Conservation (phyloP, 2,888 invertebrate species). For the Lomographa bimaculata region DNA sequence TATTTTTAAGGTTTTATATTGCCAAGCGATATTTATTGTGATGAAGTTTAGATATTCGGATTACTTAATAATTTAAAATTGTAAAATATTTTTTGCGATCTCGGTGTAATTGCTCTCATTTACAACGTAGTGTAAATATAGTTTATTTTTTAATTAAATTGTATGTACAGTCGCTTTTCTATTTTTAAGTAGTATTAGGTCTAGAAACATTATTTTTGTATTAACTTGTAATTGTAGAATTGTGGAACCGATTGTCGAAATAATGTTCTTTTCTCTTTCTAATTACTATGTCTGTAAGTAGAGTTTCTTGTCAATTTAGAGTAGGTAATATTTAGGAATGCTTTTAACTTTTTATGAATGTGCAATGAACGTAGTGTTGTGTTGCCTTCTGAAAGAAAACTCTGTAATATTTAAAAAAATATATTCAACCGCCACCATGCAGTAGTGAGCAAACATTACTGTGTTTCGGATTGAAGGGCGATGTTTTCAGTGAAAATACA, state of each 20-base stretch:
- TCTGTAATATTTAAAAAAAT: neutral
- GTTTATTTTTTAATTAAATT: conserved; percentile 1
- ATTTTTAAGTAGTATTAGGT: conserved; percentile 31
- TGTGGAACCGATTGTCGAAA: neutral
- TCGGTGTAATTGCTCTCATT: conserved; percentile 10
- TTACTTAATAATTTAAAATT: conserved; percentile 6
- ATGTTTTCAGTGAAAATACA: too few relatives aligned
- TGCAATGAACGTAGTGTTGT: neutral
- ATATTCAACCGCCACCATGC: too few relatives aligned
- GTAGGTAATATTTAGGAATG: neutral
- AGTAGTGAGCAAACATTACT: too few relatives aligned
- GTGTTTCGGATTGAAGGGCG: too few relatives aligned
- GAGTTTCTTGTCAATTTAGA: neutral
- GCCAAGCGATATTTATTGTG: conserved; percentile 77
- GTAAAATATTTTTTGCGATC: conserved; percentile 16
- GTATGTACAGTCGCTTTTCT: conserved; percentile 40
- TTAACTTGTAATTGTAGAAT: conserved; percentile 14
- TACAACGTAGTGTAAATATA: conserved; percentile 15
- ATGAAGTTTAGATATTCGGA: conserved; percentile 38
- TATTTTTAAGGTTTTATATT: conserved; percentile 59
- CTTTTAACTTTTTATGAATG: conserved; percentile 1
- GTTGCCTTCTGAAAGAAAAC: neutral
- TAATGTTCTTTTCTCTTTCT: neutral
- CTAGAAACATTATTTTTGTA: conserved; percentile 50
- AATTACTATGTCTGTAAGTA: conserved; percentile 1